Conservation (phyloP, 2,797 vertebrate species). For the Antrozous pallidus region DNA sequence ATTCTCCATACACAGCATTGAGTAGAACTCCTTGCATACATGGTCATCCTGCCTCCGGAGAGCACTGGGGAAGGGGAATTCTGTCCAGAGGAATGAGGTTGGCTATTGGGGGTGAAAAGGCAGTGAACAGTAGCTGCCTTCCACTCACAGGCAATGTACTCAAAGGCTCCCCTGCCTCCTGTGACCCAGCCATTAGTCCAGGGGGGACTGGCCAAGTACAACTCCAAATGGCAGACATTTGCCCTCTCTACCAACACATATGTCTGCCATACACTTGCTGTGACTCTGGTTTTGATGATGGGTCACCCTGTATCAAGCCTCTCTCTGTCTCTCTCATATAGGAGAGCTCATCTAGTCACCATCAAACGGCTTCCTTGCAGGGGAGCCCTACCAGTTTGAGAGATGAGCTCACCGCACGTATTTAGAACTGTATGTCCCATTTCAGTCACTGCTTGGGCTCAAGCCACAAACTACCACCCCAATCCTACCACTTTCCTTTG, state of each 20-base stretch:
- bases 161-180: neutral
- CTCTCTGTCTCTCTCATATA: neutral
- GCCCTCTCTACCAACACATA: neutral
- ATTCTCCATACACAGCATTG: neutral
- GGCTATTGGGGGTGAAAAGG: fast-evolving
- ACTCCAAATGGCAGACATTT: neutral
- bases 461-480: neutral
- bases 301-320: neutral
- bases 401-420: neutral
- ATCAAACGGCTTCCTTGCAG: neutral
- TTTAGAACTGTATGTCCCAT: neutral
- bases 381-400: neutral
- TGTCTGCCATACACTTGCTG: neutral
- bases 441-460: neutral
- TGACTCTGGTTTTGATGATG: neutral
- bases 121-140: neutral
- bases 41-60: neutral
- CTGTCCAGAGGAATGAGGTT: neutral
- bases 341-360: neutral
- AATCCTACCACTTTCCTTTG: neutral
- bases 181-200: neutral
- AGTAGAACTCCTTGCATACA: neutral
- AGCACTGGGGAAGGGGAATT: neutral
- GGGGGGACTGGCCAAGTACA: neutral
- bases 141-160: neutral